Base-by-base conservation (phyloP, 2,797 vertebrate genomes). In the Sylvilagus floridanus region DNA sequence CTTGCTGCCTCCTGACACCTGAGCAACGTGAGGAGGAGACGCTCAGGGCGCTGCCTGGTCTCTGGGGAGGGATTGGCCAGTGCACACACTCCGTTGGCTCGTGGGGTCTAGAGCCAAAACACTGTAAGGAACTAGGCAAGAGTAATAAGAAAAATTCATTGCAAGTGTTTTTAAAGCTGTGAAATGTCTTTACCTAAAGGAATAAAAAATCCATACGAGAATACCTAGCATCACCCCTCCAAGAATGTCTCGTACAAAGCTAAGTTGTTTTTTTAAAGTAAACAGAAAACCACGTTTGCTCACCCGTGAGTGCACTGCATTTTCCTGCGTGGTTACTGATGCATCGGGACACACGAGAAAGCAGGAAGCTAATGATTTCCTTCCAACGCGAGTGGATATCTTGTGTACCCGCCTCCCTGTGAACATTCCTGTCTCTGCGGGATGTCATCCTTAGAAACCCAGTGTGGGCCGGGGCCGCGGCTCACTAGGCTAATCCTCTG, bases 1-100 rank as follows among this genome's bases (percentile, higher is more conserved):
- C 96, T 96, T 90, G 93, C 93, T 94, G 93, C 88, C 89, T 94
- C 78, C 96, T 96, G 69, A 90, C 84, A 60, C 95, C 97, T 95
- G 94, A 96, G 97, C 96, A 93, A 94, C 92, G 82, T 81, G 94
- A 97, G 95, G 96, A 95, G 35, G 96, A 95, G 96, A 96, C 95
- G 90, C 37, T n/a, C 78, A 85, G 97, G 95, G 96, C 83, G 62
- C 94, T 26, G 97, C 97, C 94, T 90, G 14, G 94, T 86, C 54
- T 78, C 94, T 42, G 32, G 79, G 93, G 75, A 79, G 93, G 37
- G 77, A 32, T 89, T 87, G 77, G 16, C 26, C 32, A 76, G 35
- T 54, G 32, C 77, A 14, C 82, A 65, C 52, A 35, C 91, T 76
- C 79, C 30, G 14, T 24, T 30, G 81, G 57, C 60, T 42, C 37